Evolutionary conservation across 2,113 vertebrate species (phyloP).

Genomic region (Scalopus aquaticus): DNA sequence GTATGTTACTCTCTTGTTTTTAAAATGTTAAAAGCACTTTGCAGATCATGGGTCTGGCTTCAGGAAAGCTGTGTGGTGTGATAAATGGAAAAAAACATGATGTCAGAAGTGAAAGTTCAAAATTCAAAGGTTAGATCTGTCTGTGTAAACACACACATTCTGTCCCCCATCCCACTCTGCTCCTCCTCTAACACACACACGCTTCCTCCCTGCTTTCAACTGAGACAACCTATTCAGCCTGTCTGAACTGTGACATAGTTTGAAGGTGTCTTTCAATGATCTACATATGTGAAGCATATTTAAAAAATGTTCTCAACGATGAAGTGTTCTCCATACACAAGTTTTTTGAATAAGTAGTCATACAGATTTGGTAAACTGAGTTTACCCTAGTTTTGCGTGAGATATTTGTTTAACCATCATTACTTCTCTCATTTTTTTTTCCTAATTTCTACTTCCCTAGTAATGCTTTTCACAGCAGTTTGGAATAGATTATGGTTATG

Average conservation of each 20-base stretch:
- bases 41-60: neutral
- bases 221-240: neutral
- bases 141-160: neutral
- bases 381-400: neutral
- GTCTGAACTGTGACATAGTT: neutral
- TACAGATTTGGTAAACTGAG: neutral
- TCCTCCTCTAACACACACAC: neutral
- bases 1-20: neutral
- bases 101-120: neutral
- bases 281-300: neutral
- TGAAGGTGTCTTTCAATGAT: constrained; percentile 14
- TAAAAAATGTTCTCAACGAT: neutral
- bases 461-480: neutral
- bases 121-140: neutral
- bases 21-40: constrained; percentile 3
- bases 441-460: neutral
- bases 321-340: neutral
- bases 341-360: neutral
- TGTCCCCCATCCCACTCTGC: too few relatives aligned
- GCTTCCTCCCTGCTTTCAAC: neutral
- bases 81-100: neutral
- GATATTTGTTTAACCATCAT: neutral
- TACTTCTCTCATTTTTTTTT: neutral
- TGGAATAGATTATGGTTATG: neutral
- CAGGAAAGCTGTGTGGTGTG: neutral